Percentiles rank a stretch among this genome's conserved stretches.
These are phyloP conservation scores for Lycocerus yunnanus DNA, from an alignment of 2,888 invertebrate species.

Conservation along the genomic window DNA sequence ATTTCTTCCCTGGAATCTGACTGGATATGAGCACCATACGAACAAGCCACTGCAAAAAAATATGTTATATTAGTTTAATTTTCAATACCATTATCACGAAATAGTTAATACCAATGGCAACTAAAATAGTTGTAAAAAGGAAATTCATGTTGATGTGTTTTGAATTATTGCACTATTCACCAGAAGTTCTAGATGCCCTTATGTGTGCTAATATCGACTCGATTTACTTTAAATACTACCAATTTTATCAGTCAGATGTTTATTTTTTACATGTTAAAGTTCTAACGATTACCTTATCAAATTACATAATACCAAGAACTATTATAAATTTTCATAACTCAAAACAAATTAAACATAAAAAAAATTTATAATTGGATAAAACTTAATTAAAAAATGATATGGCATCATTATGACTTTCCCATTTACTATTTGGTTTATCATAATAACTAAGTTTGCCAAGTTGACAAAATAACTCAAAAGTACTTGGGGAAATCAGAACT, in stretches of 20 bases:
- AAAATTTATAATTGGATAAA: too few relatives aligned
- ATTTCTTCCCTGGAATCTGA: not conserved
- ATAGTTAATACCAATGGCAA: not conserved
- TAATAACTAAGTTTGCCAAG: too few relatives aligned
- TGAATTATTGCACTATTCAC: not conserved
- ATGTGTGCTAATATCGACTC: not conserved
- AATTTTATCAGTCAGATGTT: not conserved
- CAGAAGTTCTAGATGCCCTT: not conserved
- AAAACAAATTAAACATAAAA: too few relatives aligned
- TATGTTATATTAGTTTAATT: not conserved
- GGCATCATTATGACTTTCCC: too few relatives aligned
- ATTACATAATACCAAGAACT: too few relatives aligned
- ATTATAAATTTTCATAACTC: too few relatives aligned
- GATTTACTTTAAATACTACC: not conserved
- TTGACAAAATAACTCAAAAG: too few relatives aligned
- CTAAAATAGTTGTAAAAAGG: not conserved
- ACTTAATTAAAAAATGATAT: too few relatives aligned
- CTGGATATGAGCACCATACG: not conserved
- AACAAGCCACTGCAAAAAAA: not conserved
- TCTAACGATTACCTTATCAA: not conserved
- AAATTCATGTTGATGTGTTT: not conserved
- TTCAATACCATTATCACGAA: not conserved
- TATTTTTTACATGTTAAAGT: not conserved
- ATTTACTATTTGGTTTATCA: too few relatives aligned
- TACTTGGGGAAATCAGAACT: too few relatives aligned